phyloP scores from a whole-genome alignment of 2,113 vertebrate species.

The Sarotherodon lohbergeri region DNA sequence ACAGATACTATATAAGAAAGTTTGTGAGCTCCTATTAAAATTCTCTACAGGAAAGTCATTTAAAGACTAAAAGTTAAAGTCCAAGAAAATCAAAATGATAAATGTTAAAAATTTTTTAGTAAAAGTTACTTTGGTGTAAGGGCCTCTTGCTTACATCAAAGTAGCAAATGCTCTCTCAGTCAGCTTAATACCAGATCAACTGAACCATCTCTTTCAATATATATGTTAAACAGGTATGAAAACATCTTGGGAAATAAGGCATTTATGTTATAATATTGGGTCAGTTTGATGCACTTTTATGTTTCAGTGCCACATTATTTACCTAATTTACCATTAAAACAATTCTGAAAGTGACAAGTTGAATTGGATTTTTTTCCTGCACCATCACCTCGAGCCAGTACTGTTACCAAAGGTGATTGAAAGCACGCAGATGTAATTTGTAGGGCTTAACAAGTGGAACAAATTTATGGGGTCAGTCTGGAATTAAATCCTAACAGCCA shows the following conservation, averaged over 20 bases:
- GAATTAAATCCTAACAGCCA: constrained; percentile 20
- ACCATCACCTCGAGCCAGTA: not conserved
- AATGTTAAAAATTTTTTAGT: not conserved
- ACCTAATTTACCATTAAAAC: not conserved
- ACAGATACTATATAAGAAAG: not conserved
- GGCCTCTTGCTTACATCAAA: not conserved
- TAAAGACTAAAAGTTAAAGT: not conserved
- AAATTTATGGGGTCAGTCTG: constrained; percentile 37
- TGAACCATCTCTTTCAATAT: not conserved
- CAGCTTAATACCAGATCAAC: not conserved
- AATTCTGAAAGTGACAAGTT: not conserved
- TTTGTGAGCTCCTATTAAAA: not conserved
- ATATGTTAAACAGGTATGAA: not conserved
- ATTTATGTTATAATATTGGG: not conserved
- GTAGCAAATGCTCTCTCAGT: not conserved
- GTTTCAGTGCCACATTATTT: not conserved
- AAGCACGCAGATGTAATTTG: constrained; percentile 3
- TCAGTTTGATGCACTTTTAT: not conserved
- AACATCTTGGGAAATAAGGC: not conserved
- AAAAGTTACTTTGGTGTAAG: not conserved
- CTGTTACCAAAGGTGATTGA: not conserved
- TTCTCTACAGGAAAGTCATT: not conserved
- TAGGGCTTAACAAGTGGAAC: not conserved
- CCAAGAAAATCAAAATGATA: not conserved
- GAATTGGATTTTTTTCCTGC: not conserved